These are phyloP conservation scores for Calycopis cecrops DNA, from an alignment of 1,140 invertebrate species.

Conservation along the genomic window DNA sequence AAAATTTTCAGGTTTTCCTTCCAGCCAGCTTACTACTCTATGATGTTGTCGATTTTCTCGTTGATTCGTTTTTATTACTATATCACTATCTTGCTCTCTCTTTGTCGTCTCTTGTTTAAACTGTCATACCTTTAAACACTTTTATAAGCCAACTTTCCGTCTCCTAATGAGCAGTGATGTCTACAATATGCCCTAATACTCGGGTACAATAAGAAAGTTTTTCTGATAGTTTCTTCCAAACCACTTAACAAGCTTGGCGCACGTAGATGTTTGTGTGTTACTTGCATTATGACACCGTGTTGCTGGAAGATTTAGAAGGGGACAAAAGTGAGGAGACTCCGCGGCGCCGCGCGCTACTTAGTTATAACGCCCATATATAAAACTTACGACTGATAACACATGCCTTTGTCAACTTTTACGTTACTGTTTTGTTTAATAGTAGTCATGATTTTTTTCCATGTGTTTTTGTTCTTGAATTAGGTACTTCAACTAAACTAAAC, in stretches of 20 bases:
- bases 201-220: slow-evolving; percentile 71
- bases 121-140: not conserved
- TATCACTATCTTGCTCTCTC: too few species aligned
- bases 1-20: too few species aligned
- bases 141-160: not conserved
- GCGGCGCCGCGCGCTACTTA: slow-evolving; percentile 42
- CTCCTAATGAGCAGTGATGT: slow-evolving; percentile 11
- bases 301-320: slow-evolving; percentile 70
- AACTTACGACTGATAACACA: slow-evolving; percentile 10
- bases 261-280: slow-evolving; percentile 72
- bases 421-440: slow-evolving; percentile 7
- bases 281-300: slow-evolving; percentile 73
- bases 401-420: slow-evolving; percentile 7
- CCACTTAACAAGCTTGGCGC: slow-evolving; percentile 73
- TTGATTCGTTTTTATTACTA: too few species aligned
- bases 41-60: too few species aligned
- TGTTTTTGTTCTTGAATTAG: too few species aligned
- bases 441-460: too few species aligned
- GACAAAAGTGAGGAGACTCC: slow-evolving; percentile 61
- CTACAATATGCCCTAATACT: slow-evolving; percentile 54
- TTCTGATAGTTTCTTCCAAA: slow-evolving; percentile 73
- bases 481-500: too few species aligned
- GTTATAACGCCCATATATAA: not conserved
- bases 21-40: too few species aligned
- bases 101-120: too few species aligned